These are phyloP conservation scores for Pteropus alecto DNA, from an alignment of 2,113 vertebrate species.

Conservation along the genomic window DNA sequence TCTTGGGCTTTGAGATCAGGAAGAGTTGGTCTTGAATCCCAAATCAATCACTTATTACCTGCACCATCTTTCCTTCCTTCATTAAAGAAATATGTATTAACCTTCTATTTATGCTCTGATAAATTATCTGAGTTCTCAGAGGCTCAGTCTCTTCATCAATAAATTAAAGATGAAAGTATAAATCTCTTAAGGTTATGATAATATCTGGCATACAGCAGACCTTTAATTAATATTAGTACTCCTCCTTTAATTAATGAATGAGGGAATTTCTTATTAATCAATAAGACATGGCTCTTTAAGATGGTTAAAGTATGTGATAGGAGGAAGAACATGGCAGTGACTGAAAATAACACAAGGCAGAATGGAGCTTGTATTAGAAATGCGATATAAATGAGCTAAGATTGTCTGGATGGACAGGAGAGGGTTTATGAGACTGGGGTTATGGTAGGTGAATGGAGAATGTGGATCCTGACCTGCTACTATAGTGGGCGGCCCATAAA, in stretches of 20 bases:
- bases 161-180: background rate
- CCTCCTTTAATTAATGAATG: background rate
- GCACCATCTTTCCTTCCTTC: background rate
- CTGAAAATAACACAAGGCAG: background rate
- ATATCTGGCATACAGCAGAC: background rate
- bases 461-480: background rate
- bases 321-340: background rate
- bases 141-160: conserved; percentile 27
- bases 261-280: background rate
- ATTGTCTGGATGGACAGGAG: background rate
- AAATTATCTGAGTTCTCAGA: background rate
- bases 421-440: background rate
- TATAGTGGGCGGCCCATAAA: background rate
- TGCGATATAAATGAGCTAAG: background rate
- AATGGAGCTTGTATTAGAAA: background rate
- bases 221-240: background rate
- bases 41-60: background rate
- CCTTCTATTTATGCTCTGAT: background rate
- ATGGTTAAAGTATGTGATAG: background rate
- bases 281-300: background rate
- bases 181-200: background rate
- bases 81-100: background rate
- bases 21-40: background rate
- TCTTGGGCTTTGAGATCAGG: background rate
- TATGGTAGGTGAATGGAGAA: background rate